Evolutionary conservation across 2,797 vertebrate genomes (phyloP).

Genomic region (Lophius americanus): DNA sequence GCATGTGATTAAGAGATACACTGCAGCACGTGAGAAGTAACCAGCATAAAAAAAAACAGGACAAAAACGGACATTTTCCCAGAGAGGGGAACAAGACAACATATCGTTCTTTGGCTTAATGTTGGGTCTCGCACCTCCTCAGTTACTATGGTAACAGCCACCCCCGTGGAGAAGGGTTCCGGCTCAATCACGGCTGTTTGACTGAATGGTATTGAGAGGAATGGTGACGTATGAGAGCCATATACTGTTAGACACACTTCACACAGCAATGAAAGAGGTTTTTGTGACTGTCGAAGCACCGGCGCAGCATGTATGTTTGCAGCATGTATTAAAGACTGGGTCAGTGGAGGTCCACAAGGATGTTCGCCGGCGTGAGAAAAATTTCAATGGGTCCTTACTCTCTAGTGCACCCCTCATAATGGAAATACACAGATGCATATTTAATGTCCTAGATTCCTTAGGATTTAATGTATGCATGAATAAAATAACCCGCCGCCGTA

Average conservation of each 20-base stretch:
- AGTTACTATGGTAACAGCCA: constrained; percentile 74
- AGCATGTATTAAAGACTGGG: constrained; percentile 36
- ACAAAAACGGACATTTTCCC: constrained; percentile 50
- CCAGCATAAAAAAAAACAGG: not conserved
- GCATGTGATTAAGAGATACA: not conserved
- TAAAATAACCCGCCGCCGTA: constrained; percentile 13
- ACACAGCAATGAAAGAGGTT: constrained; percentile 45
- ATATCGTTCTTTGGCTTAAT: constrained; percentile 49
- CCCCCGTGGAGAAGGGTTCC: constrained; percentile 62
- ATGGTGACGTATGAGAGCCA: constrained; percentile 61
- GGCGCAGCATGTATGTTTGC: constrained; percentile 13
- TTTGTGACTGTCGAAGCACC: not conserved
- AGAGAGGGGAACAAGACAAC: constrained; percentile 35
- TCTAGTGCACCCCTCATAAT: constrained; percentile 16
- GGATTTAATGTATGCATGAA: constrained; percentile 15
- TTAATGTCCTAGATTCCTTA: constrained; percentile 28
- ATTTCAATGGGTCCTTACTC: constrained; percentile 50
- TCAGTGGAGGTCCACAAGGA: constrained; percentile 39
- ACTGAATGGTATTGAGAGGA: constrained; percentile 76
- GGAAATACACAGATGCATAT: constrained; percentile 41
- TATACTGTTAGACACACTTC: constrained; percentile 57
- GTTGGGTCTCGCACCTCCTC: constrained; percentile 59
- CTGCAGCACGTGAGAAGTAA: not conserved
- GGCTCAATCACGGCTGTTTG: constrained; percentile 64
- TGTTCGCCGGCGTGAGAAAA: constrained; percentile 56